Evolutionary conservation across 2,113 vertebrate species (phyloP).

Genomic region (Odocoileus virginianus): DNA sequence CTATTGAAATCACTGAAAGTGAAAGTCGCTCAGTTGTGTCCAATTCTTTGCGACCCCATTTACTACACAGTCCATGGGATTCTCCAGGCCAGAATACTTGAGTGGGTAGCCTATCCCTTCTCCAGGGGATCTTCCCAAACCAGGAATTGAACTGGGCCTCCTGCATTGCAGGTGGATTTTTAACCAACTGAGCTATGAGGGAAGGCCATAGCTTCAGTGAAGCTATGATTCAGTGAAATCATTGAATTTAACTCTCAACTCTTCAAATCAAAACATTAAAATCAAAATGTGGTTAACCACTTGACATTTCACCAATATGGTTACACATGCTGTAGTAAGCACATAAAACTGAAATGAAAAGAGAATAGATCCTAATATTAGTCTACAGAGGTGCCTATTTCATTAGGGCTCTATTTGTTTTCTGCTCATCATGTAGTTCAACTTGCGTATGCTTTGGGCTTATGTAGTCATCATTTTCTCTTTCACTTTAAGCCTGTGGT

Average conservation of each 20-base stretch:
- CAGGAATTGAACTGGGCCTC: neutral
- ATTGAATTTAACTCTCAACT: neutral
- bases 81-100: neutral
- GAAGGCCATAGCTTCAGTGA: neutral
- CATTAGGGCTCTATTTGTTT: neutral
- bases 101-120: neutral
- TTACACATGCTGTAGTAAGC: neutral
- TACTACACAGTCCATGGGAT: neutral
- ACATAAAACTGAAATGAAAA: neutral
- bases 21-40: neutral
- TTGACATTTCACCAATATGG: neutral
- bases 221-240: neutral
- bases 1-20: neutral
- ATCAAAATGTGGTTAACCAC: neutral
- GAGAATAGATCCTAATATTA: neutral
- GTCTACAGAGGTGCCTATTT: neutral
- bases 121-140: neutral
- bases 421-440: neutral
- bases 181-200: neutral
- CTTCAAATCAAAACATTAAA: neutral
- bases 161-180: neutral
- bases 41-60: neutral
- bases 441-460: neutral
- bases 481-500: constrained; percentile 23
- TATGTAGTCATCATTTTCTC: neutral